Base-by-base conservation (phyloP, 2,888 invertebrate genomes). In the Oscheius sp. region DNA sequence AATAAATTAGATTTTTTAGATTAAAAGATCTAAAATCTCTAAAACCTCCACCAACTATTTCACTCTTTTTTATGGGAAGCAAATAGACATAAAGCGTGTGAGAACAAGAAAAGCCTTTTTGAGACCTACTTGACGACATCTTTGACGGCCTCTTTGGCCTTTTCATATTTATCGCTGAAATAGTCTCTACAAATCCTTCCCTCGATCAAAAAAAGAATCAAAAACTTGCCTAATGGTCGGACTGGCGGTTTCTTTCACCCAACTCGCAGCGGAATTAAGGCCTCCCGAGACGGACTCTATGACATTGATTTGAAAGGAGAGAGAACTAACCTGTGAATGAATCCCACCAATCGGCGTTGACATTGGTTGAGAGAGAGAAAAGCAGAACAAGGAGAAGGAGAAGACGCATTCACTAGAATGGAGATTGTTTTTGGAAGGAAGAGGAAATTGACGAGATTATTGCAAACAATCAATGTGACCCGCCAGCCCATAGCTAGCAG, bases 331-430 rank as follows among this genome's bases (percentile, higher is more conserved):
- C n/a, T 45, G 78, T 73, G 52, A 78, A 71, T 29, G 71, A 71
- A 58, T 80, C 80, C 78, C 78, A 80, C 80, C 80, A 80, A 65
- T 80, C 80, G 31, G 80, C 80, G 27, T 68, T 57, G 6, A 70
- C 74, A 2, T 69, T 74, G 20, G 70, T 29, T 8, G 69, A 48
- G 27, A 33, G 12, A 23, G 31, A 23, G 27, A 70, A 34, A 17
- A 69, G 45, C 15, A 70, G 48, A 20, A 50, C 33, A 46, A 53
- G 34, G 29, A 53, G 3, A 20, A 42, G 1, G 20, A 65, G 17
- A 12, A 65, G 20, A 34, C 53, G 52, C 65, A 65, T 65, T 29
- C 29, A n/a, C 12, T 31, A 37, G 37, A 37, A 12, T 37, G 37
- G 12, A 37, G 37, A 37, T 37, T 8, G 12, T 37, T 8, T 37